These are phyloP conservation scores for Neoniphon sammara DNA, from an alignment of 2,797 vertebrate species.

Conservation along the genomic window DNA sequence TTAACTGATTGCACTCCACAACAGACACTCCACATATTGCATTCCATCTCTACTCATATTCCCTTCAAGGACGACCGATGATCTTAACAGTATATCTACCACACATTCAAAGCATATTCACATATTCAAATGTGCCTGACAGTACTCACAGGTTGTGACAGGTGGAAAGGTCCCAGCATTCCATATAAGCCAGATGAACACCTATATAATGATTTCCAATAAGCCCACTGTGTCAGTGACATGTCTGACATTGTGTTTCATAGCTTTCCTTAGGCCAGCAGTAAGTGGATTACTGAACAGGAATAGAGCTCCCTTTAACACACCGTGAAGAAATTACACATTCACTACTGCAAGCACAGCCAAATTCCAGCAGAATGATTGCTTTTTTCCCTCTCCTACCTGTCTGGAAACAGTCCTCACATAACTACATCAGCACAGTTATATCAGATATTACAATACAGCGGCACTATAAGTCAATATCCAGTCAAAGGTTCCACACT, in stretches of 20 bases:
- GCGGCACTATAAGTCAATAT: too few relatives aligned
- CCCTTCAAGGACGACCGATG: background rate
- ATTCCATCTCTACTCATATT: background rate
- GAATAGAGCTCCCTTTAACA: constrained; percentile 43
- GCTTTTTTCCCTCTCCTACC: background rate
- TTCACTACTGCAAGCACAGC: constrained; percentile 11
- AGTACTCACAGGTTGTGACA: constrained; percentile 24
- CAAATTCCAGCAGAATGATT: constrained; percentile 24
- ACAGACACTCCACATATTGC: background rate
- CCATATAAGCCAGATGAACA: constrained; percentile 37
- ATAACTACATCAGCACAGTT: background rate
- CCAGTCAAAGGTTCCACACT: too few relatives aligned
- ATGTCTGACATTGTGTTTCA: constrained; percentile 42
- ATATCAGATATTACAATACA: background rate
- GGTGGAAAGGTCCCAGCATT: constrained; percentile 22
- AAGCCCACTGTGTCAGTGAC: constrained; percentile 51
- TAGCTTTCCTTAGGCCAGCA: constrained; percentile 48
- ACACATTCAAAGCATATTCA: too few relatives aligned
- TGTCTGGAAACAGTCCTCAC: constrained; percentile 9
- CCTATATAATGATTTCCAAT: constrained; percentile 56
- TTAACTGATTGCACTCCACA: too few relatives aligned
- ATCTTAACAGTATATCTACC: background rate
- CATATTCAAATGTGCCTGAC: background rate
- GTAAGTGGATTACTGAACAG: constrained; percentile 62
- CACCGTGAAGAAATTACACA: constrained; percentile 47